Evolutionary conservation across 2,113 vertebrate genomes (phyloP).

Genomic region (Pelobates fuscus): DNA sequence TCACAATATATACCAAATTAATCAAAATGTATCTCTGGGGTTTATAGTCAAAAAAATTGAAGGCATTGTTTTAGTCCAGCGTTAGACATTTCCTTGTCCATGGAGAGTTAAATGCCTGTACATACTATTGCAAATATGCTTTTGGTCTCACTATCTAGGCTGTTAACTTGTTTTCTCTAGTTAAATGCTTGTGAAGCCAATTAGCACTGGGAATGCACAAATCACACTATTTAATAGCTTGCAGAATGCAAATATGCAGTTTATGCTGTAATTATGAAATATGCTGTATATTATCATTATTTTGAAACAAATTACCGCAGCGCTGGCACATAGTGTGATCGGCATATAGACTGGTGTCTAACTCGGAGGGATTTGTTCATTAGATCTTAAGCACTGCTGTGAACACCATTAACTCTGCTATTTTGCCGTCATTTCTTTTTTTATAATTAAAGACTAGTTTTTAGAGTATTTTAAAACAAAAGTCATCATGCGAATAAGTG

Average conservation of each 20-base stretch:
- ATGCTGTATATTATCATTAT: neutral
- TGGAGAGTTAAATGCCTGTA: neutral
- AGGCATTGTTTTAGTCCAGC: too few species aligned
- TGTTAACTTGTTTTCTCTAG: neutral
- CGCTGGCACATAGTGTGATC: neutral
- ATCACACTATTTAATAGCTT: neutral
- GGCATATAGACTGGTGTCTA: neutral
- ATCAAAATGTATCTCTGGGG: too few species aligned
- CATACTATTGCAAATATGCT: neutral
- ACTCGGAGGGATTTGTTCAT: conserved; percentile 1
- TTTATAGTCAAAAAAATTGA: too few species aligned
- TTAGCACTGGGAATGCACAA: neutral
- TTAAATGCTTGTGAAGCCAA: neutral
- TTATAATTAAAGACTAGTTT: too few species aligned
- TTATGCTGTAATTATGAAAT: conserved; percentile 3
- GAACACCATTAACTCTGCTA: neutral
- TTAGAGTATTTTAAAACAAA: too few species aligned
- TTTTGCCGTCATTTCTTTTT: too few species aligned
- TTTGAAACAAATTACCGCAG: conserved; percentile 1
- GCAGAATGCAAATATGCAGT: neutral
- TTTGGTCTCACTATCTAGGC: neutral
- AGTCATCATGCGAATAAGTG: too few species aligned
- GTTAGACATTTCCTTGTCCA: neutral
- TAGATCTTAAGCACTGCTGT: neutral
- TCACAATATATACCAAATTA: too few species aligned